Conservation (phyloP, 2,888 invertebrate genomes). For the Dicyrtomina minuta region DNA sequence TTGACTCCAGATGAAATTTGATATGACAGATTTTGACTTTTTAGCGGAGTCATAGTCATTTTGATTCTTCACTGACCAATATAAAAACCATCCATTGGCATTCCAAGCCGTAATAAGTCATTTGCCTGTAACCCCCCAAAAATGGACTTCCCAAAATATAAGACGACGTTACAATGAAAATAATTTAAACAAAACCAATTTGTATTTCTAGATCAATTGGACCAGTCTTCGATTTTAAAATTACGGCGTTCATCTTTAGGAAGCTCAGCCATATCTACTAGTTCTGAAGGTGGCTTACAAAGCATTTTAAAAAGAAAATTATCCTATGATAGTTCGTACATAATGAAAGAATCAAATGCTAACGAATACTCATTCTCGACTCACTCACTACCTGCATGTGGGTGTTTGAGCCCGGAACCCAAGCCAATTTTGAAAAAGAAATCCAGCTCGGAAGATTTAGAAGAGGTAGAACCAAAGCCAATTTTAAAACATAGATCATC, state of each 20-base stretch:
- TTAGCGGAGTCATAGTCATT: too few relatives aligned
- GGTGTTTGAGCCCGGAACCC: conserved; percentile 44
- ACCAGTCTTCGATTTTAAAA: conserved; percentile 40
- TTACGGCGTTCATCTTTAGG: conserved; percentile 39
- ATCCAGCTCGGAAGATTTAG: conserved; percentile 49
- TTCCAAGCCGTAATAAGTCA: too few relatives aligned
- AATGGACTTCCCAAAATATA: too few relatives aligned
- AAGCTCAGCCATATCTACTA: conserved; percentile 28
- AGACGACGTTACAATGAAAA: too few relatives aligned
- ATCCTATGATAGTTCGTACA: conserved; percentile 39
- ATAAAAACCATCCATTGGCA: too few relatives aligned
- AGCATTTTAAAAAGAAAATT: conserved; percentile 42
- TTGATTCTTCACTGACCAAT: too few relatives aligned
- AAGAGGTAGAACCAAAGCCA: conserved; percentile 49
- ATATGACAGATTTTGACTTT: too few relatives aligned
- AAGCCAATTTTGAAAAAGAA: conserved; percentile 51
- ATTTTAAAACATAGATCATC: conserved; percentile 43
- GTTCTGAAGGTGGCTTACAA: conserved; percentile 40
- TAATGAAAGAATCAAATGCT: conserved; percentile 32
- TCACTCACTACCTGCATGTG: conserved; percentile 39
- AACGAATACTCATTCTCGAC: conserved; percentile 42
- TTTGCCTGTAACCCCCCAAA: too few relatives aligned
- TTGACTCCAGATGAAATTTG: too few relatives aligned
- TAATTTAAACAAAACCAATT: too few relatives aligned
- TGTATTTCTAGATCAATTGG: conserved; percentile 20